These are phyloP conservation scores for Aeoliscus strigatus DNA, from an alignment of 2,797 vertebrate genomes.

Conservation along the genomic window DNA sequence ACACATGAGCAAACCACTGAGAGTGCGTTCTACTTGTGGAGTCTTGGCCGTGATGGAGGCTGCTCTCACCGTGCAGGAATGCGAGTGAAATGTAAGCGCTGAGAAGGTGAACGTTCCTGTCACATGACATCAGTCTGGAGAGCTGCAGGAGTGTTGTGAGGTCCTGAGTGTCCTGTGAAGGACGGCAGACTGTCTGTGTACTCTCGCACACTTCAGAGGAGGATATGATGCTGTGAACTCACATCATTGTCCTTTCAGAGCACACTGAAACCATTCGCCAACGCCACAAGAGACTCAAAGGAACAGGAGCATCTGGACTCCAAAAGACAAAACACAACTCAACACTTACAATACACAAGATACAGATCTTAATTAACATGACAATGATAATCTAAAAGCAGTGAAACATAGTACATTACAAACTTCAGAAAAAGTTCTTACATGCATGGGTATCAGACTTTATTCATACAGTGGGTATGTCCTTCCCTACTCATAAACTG, in stretches of 20 bases:
- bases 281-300: too few species aligned
- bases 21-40: slow-evolving; percentile 3
- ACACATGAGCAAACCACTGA: too few species aligned
- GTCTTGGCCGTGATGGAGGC: slow-evolving; percentile 6
- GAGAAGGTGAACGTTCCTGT: slow-evolving; percentile 5
- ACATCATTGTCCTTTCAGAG: too few species aligned
- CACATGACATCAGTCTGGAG: slow-evolving; percentile 13
- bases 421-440: too few species aligned
- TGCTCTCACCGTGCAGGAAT: slow-evolving; percentile 37
- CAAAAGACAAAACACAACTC: neutral
- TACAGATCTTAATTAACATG: neutral
- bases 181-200: slow-evolving; percentile 5
- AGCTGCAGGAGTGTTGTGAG: neutral
- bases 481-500: too few species aligned
- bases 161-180: neutral
- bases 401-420: neutral
- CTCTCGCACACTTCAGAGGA: too few species aligned
- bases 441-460: too few species aligned
- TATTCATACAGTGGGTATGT: too few species aligned
- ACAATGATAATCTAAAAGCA: neutral
- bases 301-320: too few species aligned
- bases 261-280: too few species aligned
- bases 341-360: neutral
- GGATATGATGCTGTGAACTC: too few species aligned
- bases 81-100: slow-evolving; percentile 23